A percentile compares a stretch with the other conserved stretches of the same genome.
Conservation (phyloP, 2,888 invertebrate genomes). For the Euclidia mi region DNA sequence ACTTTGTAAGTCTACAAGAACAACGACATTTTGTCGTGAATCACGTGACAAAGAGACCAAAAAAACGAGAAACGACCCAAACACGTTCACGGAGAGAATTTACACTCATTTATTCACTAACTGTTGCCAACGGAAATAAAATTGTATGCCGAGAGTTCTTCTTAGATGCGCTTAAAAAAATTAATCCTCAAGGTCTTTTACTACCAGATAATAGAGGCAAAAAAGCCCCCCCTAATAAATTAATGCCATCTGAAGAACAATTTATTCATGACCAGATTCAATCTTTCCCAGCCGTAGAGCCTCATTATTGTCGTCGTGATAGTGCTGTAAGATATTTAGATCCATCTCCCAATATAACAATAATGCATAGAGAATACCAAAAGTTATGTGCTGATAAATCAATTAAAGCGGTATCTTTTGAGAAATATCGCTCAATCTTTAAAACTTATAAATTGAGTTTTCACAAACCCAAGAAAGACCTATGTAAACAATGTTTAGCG, state of each 20-base stretch:
- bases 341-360: constrained; percentile 19
- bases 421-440: constrained; percentile 19
- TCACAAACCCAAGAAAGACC: constrained; percentile 52
- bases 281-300: constrained; percentile 52
- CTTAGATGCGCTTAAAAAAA: constrained; percentile 37
- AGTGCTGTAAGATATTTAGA: constrained; percentile 13
- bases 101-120: no score
- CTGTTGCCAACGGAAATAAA: no score
- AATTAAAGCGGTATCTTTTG: not conserved
- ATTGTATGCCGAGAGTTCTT: constrained; percentile 17
- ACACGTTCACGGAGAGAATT: no score
- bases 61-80: no score
- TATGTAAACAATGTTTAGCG: constrained; percentile 52
- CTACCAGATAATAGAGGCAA: constrained; percentile 38
- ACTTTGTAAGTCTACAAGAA: constrained; percentile 34
- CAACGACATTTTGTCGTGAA: constrained; percentile 45
- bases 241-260: constrained; percentile 28
- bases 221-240: constrained; percentile 32
- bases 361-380: constrained; percentile 13
- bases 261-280: no score
- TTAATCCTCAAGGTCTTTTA: constrained; percentile 26
- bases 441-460: constrained; percentile 46
- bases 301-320: constrained; percentile 40
- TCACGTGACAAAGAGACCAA: constrained; percentile 34
- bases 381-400: constrained; percentile 7